These are phyloP conservation scores for Actinostola sp. DNA, from an alignment of 92 coral and sea anemone genomes.

Conservation along the genomic window DNA sequence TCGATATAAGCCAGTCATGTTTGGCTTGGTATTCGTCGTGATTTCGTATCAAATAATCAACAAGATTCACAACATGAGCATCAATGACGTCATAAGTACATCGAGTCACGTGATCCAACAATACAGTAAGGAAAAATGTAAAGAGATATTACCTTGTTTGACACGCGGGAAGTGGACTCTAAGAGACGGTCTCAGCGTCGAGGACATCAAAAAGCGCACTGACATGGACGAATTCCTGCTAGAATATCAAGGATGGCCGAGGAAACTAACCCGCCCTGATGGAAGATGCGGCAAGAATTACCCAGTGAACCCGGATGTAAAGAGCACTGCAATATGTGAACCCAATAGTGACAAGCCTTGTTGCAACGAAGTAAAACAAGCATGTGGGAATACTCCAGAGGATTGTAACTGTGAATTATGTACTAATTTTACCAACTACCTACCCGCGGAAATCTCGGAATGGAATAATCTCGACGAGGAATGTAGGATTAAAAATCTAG, in stretches of 20 bases:
- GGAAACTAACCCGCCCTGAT: constrained; percentile 43
- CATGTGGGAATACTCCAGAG: constrained; percentile 52
- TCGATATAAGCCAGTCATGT: too few relatives aligned
- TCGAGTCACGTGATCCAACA: neutral
- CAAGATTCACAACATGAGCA: neutral
- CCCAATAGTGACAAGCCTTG: constrained; percentile 55
- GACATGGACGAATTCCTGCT: constrained; percentile 41
- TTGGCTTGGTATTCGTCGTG: too few relatives aligned
- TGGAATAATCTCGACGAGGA: constrained; percentile 43
- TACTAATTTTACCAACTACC: constrained; percentile 57
- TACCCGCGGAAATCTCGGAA: constrained; percentile 56
- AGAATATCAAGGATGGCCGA: constrained; percentile 62
- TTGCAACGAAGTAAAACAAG: constrained; percentile 61
- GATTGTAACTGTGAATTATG: constrained; percentile 56
- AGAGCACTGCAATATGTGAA: constrained; percentile 54
- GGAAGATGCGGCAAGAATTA: constrained; percentile 53
- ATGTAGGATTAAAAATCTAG: constrained; percentile 37
- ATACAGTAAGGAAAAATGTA: constrained; percentile 1
- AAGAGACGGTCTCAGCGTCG: constrained; percentile 35
- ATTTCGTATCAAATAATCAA: neutral
- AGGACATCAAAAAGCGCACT: constrained; percentile 34
- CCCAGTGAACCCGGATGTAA: constrained; percentile 1
- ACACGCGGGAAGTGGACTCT: constrained; percentile 58
- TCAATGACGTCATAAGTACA: neutral
- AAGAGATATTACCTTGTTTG: constrained; percentile 25